Evolutionary conservation across 2,888 invertebrate genomes (phyloP), one percentile per base, ranked within the genome.

Genomic region (Rhogogaster chlorosoma): DNA sequence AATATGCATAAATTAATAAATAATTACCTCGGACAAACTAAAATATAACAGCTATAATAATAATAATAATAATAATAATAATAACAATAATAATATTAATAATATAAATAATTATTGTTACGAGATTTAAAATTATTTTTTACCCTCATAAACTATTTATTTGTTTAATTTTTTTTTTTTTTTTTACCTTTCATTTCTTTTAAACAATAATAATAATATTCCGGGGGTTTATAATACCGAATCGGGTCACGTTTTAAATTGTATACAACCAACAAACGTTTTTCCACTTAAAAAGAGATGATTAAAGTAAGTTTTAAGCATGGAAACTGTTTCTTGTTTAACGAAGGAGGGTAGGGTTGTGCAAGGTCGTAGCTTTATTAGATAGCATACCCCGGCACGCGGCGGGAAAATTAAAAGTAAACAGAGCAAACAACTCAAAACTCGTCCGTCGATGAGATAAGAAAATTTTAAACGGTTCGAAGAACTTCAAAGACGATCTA

Each of bases 341-440:
- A 80, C 61, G 80, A 80, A 61, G 36, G 22, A 38, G 22, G 15
- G 29, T 45, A 38, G 32, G 77, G 53, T 80, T 57, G 61, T 36
- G 80, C 57, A 61, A 80, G 80, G 80, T 80, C 80, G 80, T 80
- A 61, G 80, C 38, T 80, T 80, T 80, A 80, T 80, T 80, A 80
- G 80, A 80, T 38, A 80, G 18, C 80, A 5, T 29, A n/a, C 22
- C 38, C 18, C 36, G 38, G 38, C 22, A 80, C 53, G 22, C 57
- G 38, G 80, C 22, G 80, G 57, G 36, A 61, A 80, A 80, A 80
- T 80, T 80, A 80, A 80, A 80, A 80, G 80, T 61, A 80, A 80
- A 80, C 80, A 80, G 32, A 61, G 80, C 38, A 57, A 80, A 80
- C 80, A 80, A 80, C 61, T 78, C 36, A 38, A 78, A 78, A 57